Evolutionary conservation across 1,140 invertebrate genomes (phyloP).

Genomic region (Ladona fulva): DNA sequence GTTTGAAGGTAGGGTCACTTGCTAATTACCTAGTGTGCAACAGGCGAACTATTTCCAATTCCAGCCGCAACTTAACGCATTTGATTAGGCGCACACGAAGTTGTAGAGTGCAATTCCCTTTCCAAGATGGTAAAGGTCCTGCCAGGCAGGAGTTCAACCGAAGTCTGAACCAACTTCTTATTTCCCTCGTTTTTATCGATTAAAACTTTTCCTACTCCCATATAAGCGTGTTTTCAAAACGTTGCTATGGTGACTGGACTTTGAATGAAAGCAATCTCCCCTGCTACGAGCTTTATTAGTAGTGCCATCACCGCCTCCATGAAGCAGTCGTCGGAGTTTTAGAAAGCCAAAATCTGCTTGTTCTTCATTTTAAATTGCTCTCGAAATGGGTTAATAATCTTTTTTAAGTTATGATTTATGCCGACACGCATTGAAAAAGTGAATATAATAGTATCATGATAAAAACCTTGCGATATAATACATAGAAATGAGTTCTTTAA

Average conservation of each 20-base stretch:
- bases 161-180: neutral
- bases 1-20: neutral
- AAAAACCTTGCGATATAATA: too few species aligned
- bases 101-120: neutral
- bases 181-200: constrained; percentile 9
- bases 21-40: neutral
- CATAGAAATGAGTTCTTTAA: too few species aligned
- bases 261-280: neutral
- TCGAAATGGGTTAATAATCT: too few species aligned
- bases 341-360: too few species aligned
- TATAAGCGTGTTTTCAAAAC: neutral
- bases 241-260: neutral
- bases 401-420: too few species aligned
- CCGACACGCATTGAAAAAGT: too few species aligned
- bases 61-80: neutral
- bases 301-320: too few species aligned
- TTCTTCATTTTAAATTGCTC: too few species aligned
- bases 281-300: too few species aligned
- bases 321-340: too few species aligned
- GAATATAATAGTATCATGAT: too few species aligned
- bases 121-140: neutral
- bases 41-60: neutral
- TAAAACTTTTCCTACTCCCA: neutral
- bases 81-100: neutral
- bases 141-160: neutral